Conservation (phyloP, 2,888 invertebrate genomes). For the Synanthedon tipuliformis region DNA sequence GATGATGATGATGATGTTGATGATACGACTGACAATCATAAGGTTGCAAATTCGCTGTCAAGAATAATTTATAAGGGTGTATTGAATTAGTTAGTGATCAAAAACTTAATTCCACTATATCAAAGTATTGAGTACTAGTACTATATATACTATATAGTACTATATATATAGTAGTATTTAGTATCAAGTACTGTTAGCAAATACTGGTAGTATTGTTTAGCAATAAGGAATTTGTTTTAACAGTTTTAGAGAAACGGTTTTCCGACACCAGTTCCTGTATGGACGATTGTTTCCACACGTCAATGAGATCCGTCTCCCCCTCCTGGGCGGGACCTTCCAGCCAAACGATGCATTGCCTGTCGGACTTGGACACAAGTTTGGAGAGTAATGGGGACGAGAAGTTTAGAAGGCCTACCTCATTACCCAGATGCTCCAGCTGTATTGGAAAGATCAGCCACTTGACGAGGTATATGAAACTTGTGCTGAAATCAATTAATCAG, state of each 20-base stretch:
- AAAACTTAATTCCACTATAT: not conserved
- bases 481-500: too few species aligned
- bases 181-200: too few species aligned
- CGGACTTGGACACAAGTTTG: conserved; percentile 49
- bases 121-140: too few species aligned
- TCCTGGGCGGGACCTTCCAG: conserved; percentile 50
- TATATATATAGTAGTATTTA: too few species aligned
- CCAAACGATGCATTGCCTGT: conserved; percentile 62
- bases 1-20: too few species aligned
- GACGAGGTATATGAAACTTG: conserved; percentile 45
- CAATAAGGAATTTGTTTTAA: not conserved
- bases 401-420: conserved; percentile 48
- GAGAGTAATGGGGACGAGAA: conserved; percentile 57
- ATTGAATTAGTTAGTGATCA: not conserved
- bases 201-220: not conserved
- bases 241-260: conserved; percentile 60
- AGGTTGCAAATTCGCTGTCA: too few species aligned
- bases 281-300: conserved; percentile 57
- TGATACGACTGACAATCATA: too few species aligned
- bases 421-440: conserved; percentile 80
- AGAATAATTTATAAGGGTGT: not conserved
- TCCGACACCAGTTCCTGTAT: conserved; percentile 56
- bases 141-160: too few species aligned
- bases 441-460: conserved; percentile 81
- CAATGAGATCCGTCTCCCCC: conserved; percentile 52